A percentile compares a stretch with the other conserved stretches of the same genome.
Conservation (phyloP, 2,113 vertebrate genomes). For the Crotalus tigris region DNA sequence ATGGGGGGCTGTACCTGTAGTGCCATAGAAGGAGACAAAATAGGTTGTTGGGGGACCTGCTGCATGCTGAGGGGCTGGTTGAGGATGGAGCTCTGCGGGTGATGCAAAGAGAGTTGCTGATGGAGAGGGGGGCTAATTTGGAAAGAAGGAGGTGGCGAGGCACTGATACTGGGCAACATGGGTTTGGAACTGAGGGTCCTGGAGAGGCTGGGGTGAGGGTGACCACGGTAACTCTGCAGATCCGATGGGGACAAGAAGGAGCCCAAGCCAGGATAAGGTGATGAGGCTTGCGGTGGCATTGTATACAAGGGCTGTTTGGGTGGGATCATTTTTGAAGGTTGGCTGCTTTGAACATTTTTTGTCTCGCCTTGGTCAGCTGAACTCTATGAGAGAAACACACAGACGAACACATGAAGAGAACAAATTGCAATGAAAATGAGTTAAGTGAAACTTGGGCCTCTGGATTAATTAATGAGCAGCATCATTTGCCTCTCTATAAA, state of each 20-base stretch:
- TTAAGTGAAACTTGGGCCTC: rapidly evolving
- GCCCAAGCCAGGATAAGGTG: slow-evolving; percentile 85
- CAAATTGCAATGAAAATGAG: not conserved
- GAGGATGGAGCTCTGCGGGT: slow-evolving; percentile 87
- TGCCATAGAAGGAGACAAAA: slow-evolving; percentile 94
- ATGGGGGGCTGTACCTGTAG: slow-evolving; percentile 90
- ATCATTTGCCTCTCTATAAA: not conserved
- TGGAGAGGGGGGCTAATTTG: slow-evolving; percentile 94
- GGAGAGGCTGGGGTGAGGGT: slow-evolving; percentile 84
- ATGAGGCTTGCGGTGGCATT: slow-evolving; percentile 86
- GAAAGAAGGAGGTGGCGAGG: slow-evolving; percentile 90
- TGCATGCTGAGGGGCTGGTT: slow-evolving; percentile 94
- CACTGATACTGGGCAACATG: slow-evolving; percentile 93
- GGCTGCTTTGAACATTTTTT: slow-evolving; percentile 81
- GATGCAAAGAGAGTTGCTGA: slow-evolving; percentile 93
- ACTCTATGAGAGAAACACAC: slow-evolving; percentile 69
- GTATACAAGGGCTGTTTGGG: slow-evolving; percentile 88
- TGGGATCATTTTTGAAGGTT: slow-evolving; percentile 90
- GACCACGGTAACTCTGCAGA: slow-evolving; percentile 89
- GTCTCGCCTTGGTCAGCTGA: slow-evolving; percentile 87
- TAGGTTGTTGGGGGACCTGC: slow-evolving; percentile 90
- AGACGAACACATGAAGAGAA: slow-evolving; percentile 22
- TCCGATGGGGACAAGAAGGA: slow-evolving; percentile 89
- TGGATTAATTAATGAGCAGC: not conserved
- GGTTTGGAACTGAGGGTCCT: slow-evolving; percentile 87